A percentile compares a stretch with the other conserved stretches of the same genome.
Evolutionary conservation across 2,888 invertebrate genomes (phyloP).

Genomic region (Cryptocephalus moraei): DNA sequence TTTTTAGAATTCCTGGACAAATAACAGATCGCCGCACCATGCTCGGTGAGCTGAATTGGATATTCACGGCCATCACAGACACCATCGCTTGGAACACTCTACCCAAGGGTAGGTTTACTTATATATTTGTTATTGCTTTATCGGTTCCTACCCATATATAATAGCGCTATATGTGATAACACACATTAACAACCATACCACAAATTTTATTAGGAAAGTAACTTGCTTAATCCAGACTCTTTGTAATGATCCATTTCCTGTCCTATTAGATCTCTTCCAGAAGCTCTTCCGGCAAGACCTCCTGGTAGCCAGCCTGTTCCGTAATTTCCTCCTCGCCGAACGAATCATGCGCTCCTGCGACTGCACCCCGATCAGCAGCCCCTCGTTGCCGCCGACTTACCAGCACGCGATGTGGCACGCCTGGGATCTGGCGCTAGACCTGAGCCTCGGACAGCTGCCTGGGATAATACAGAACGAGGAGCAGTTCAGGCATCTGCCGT

Average conservation of each 20-base stretch:
- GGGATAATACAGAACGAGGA: conserved; percentile 53
- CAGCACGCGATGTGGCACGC: conserved; percentile 91
- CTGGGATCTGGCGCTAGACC: conserved; percentile 95
- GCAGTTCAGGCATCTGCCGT: conserved; percentile 68
- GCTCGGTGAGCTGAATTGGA: conserved; percentile 99
- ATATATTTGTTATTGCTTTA: not conserved
- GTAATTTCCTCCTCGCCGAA: conserved; percentile 95
- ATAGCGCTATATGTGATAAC: no score
- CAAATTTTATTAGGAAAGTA: no score
- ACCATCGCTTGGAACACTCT: conserved; percentile 99
- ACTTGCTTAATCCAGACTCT: no score
- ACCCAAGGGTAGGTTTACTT: conserved; percentile 53
- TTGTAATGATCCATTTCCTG: not conserved
- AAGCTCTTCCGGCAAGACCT: conserved; percentile 94
- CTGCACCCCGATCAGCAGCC: conserved; percentile 91
- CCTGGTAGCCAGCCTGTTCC: conserved; percentile 93
- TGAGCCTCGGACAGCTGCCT: conserved; percentile 85
- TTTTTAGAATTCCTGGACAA: conserved; percentile 81
- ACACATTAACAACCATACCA: no score
- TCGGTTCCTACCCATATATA: no score
- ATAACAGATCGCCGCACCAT: conserved; percentile 91
- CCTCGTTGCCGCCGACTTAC: conserved; percentile 83
- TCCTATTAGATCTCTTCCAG: conserved; percentile 73
- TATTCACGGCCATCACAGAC: conserved; percentile 99
- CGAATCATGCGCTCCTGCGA: conserved; percentile 92